Evolutionary conservation across 1,140 invertebrate genomes (phyloP), one percentile per base, ranked within the genome.

Genomic region (Atopsyche davidsoni): DNA sequence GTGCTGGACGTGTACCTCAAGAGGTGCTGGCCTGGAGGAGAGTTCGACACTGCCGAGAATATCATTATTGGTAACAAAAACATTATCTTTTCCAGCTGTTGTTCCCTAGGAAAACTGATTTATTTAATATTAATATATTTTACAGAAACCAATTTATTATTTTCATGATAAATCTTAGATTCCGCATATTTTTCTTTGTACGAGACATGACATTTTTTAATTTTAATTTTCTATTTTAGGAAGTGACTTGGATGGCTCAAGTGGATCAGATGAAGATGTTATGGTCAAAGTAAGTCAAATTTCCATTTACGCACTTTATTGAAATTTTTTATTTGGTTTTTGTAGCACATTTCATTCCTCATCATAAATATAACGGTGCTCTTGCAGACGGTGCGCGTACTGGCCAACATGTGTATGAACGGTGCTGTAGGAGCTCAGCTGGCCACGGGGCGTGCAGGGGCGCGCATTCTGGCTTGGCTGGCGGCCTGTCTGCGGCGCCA

Each of bases 261-360:
- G 70, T 59, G 73, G 74, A 3, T 76, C 75, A 9, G 73, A 77
- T 18, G 78, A 81, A 62, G 83, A 85, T 64, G 82, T 84, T 7
- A 75, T 84, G 46, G 76, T 83, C 13, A 83, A 82, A 70, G 79
- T 81, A 63, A 62, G 31, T 55, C 19, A 3, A 17, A 44, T 13
- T 7, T 21, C 38, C 9, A 42, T 21, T 42, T 42, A 24, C 3
- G 18, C 32, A 16, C 11, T 36, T 36, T 16, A 46, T 43, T 32
- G 17, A 44, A 17, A 45, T 21, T 39, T 14, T 41, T 13, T 46
- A 24, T 38, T 46, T 49, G 14, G 18, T 9, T 6, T 7, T 42
- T 22, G 6, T 7, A n/a, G n/a, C n/a, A n/a, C n/a, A n/a, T n/a
- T n/a, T n/a, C n/a, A n/a, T n/a, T n/a, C n/a, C n/a, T n/a, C n/a